These are phyloP conservation scores for Trimorus sp. DNA, from an alignment of 2,888 invertebrate species.

Conservation along the genomic window DNA sequence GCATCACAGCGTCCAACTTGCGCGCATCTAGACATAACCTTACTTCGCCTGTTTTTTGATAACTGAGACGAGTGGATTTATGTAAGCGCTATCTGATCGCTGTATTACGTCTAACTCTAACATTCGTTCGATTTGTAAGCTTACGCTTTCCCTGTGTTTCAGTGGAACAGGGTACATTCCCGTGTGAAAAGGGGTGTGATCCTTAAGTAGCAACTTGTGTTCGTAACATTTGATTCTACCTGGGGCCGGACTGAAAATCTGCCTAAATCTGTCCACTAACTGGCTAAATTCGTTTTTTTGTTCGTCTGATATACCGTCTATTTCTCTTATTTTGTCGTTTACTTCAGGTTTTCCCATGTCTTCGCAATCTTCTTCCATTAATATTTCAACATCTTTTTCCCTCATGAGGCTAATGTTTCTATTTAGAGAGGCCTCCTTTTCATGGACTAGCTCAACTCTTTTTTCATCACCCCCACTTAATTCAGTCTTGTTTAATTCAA, in stretches of 20 bases:
- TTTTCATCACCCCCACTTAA: no score
- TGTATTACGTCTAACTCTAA: constrained; percentile 13
- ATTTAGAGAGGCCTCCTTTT: no score
- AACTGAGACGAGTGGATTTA: constrained; percentile 2
- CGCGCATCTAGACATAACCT: constrained; percentile 23
- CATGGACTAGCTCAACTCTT: no score
- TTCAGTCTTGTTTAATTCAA: no score
- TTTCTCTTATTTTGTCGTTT: no score
- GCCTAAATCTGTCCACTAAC: no score
- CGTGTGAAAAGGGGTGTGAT: not conserved
- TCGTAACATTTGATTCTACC: constrained; percentile 7
- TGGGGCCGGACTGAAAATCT: not conserved
- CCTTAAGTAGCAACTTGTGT: not conserved
- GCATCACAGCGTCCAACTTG: not conserved
- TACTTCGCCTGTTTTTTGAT: constrained; percentile 10
- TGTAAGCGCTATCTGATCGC: not conserved
- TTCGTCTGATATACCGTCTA: no score
- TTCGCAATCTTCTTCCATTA: not conserved
- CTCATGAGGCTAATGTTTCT: no score
- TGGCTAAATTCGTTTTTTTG: no score
- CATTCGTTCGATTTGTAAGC: constrained; percentile 6
- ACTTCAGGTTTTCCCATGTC: no score
- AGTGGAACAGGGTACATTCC: constrained; percentile 16
- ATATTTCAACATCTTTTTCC: no score
- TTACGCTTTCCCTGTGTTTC: constrained; percentile 16